Base-by-base conservation (phyloP, 2,797 vertebrate species). In the Pachyuromys duprasi region DNA sequence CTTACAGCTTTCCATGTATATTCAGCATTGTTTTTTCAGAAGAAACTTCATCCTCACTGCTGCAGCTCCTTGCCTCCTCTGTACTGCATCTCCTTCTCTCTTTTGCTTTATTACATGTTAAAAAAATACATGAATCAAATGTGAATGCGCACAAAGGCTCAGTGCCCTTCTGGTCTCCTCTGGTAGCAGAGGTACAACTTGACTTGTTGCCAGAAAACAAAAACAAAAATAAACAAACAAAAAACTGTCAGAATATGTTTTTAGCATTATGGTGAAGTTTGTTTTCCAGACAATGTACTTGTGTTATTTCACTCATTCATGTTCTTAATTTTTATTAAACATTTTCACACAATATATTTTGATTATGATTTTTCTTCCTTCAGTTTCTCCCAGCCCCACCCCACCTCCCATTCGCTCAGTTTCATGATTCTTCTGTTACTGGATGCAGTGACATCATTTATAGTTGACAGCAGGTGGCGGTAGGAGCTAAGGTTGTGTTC, bases 391-490 rank as follows among this genome's bases (percentile, higher is more conserved):
- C 12, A 53, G 22, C 4, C 67, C 13, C 31, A 69, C 42, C 31
- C 12, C 20, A 53, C 63, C 12, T 86, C 31, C 42, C 45, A 69
- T 45, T 0, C 2, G 24, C 22, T 36, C 79, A 39, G 8, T 24
- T 81, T 81, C 14, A 14, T 78, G 75, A 11, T 63, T 82, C 26
- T 63, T 28, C 42, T 78, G 3, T 79, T 92, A 87, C 2, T 91
- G 12, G 7, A 6, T 79, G 3, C 18, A 94, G 60, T 39, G 95
- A 97, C 94, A 70, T 95, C 96, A 78, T 93, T 91, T 69, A 86
- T 22, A 70, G 74, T 90, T 70, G 97, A 91, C 98, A 98, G 98
- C 92, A 98, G 98, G 89, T 98, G 98, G 98, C 98, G 98, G 96
- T 98, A 91, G 74, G 93, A 88, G 78, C 94, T 98, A 98, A 97